Evolutionary conservation across 2,797 vertebrate species (phyloP).

Genomic region (Tiaroga cobitis): DNA sequence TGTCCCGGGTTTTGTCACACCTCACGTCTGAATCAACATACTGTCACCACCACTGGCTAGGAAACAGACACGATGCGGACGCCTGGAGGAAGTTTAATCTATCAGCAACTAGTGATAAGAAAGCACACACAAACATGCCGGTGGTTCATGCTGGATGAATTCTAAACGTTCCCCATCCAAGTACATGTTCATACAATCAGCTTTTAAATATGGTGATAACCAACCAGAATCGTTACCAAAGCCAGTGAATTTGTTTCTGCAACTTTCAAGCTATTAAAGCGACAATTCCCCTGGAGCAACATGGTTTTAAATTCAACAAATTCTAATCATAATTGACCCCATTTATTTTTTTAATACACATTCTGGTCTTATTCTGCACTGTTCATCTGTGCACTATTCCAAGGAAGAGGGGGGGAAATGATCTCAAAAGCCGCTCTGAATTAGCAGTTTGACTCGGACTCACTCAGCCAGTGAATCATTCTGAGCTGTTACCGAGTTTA

Average conservation of each 20-base stretch:
- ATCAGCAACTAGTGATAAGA: constrained; percentile 1
- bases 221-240: not conserved
- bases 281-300: constrained; percentile 26
- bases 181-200: constrained; percentile 24
- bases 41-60: not conserved
- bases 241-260: constrained; percentile 18
- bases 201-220: constrained; percentile 30
- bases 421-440: not conserved
- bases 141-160: constrained; percentile 17
- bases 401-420: not conserved
- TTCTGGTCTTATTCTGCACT: constrained; percentile 13
- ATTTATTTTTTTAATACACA: constrained; percentile 27
- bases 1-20: constrained; percentile 32
- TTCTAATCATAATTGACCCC: constrained; percentile 26
- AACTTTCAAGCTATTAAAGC: constrained; percentile 18
- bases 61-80: not conserved
- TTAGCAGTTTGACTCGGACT: not conserved
- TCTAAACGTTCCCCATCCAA: not conserved
- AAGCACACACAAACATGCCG: not conserved
- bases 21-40: constrained; percentile 31
- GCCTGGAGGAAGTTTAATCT: constrained; percentile 13
- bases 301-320: constrained; percentile 29
- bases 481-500: not conserved
- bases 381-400: constrained; percentile 5
- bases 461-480: not conserved